Conservation (phyloP, 1,140 invertebrate genomes). For the Geopemphigus sp. region DNA sequence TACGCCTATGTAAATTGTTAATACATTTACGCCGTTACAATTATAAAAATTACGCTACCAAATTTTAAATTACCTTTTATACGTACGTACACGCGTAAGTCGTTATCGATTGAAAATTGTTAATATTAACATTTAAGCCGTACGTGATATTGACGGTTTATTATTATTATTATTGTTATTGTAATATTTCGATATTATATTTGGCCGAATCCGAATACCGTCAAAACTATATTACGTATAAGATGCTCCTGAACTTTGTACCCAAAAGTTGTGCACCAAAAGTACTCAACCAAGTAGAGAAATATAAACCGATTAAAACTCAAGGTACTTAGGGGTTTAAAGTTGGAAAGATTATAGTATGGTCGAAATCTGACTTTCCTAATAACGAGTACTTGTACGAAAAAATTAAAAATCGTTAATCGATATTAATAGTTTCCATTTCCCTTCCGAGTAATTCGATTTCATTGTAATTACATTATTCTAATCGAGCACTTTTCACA, state of each 20-base stretch:
- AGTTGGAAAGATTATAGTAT: neutral
- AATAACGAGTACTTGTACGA: too few species aligned
- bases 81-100: neutral
- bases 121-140: neutral
- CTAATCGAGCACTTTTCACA: too few species aligned
- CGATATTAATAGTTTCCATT: too few species aligned
- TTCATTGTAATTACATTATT: too few species aligned
- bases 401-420: too few species aligned
- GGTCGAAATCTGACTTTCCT: neutral
- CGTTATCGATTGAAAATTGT: neutral
- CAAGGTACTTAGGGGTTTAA: neutral
- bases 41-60: too few species aligned
- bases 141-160: neutral
- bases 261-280: neutral
- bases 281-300: neutral
- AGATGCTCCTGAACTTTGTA: neutral
- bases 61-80: too few species aligned
- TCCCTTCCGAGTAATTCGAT: too few species aligned
- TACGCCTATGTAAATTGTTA: too few species aligned
- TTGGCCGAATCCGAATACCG: neutral
- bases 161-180: neutral
- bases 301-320: conserved; percentile 23
- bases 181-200: conserved; percentile 1
- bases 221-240: neutral
- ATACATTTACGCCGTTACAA: too few species aligned